Evolutionary conservation across 2,113 vertebrate species (phyloP).

Genomic region (Colius striatus): DNA sequence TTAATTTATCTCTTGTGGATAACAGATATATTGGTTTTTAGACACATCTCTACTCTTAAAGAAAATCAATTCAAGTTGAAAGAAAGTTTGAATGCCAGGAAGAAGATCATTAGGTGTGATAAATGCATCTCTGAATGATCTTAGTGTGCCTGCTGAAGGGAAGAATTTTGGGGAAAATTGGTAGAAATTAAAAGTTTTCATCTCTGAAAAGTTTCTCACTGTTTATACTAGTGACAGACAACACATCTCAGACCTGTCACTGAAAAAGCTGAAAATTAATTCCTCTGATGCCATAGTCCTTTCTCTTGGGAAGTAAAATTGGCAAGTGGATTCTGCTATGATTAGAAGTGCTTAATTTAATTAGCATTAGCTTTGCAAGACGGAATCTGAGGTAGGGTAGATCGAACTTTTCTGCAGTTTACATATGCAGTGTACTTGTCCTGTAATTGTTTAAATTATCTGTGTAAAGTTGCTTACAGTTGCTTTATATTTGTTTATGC

Average conservation of each 20-base stretch:
- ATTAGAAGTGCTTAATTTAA: background rate
- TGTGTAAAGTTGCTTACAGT: background rate
- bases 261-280: background rate
- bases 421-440: background rate
- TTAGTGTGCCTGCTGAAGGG: background rate
- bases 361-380: background rate
- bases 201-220: background rate
- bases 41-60: slow-evolving; percentile 32
- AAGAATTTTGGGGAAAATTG: background rate
- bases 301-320: background rate
- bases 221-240: background rate
- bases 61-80: slow-evolving; percentile 15
- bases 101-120: background rate
- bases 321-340: background rate
- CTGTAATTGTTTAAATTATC: background rate
- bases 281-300: background rate
- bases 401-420: background rate
- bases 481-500: background rate
- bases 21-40: slow-evolving; percentile 22
- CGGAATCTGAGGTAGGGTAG: background rate
- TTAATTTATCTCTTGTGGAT: slow-evolving; percentile 44
- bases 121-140: slow-evolving; percentile 8
- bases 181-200: slow-evolving; percentile 13
- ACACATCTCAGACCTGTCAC: background rate
- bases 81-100: background rate